phyloP scores from a whole-genome alignment of 2,113 vertebrate genomes.

The Varanus komodoensis region DNA sequence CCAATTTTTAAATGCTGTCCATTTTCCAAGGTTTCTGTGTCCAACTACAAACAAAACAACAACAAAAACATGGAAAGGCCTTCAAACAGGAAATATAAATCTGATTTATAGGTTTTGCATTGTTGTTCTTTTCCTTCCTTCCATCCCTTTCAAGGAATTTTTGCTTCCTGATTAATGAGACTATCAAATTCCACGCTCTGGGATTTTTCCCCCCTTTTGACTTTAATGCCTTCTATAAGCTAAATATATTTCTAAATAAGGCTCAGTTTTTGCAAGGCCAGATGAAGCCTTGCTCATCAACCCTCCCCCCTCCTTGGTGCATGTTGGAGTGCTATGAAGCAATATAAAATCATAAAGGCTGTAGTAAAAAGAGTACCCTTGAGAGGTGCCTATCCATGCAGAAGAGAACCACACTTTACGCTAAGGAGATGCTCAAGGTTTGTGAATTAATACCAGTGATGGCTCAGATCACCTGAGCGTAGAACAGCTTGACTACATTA shows the following conservation, averaged over 20 bases:
- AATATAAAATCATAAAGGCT: slow-evolving; percentile 78
- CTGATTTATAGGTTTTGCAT: slow-evolving; percentile 55
- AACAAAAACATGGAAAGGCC: slow-evolving; percentile 18
- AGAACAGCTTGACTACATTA: slow-evolving; percentile 55
- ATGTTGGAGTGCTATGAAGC: slow-evolving; percentile 70
- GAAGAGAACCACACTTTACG: slow-evolving; percentile 59
- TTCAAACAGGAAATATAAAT: slow-evolving; percentile 65
- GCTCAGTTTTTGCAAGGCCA: slow-evolving; percentile 71
- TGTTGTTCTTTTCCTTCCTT: slow-evolving; percentile 57
- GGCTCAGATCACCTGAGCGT: slow-evolving; percentile 55
- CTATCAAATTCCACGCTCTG: slow-evolving; percentile 59
- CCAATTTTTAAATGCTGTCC: not conserved
- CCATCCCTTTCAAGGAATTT: slow-evolving; percentile 51
- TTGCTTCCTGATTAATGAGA: slow-evolving; percentile 69
- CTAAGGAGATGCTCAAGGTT: slow-evolving; percentile 66
- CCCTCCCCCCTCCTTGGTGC: not conserved
- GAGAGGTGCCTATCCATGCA: slow-evolving; percentile 72
- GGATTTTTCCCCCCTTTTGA: slow-evolving; percentile 61
- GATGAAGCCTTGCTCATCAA: slow-evolving; percentile 71
- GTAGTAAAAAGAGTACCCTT: slow-evolving; percentile 74
- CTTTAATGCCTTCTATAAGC: slow-evolving; percentile 71
- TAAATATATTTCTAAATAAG: slow-evolving; percentile 80
- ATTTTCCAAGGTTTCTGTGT: not conserved
- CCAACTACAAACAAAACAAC: slow-evolving; percentile 29
- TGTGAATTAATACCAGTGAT: slow-evolving; percentile 69